Evolutionary conservation across 2,113 vertebrate genomes (phyloP).

Genomic region (Leucopsar rothschildi): DNA sequence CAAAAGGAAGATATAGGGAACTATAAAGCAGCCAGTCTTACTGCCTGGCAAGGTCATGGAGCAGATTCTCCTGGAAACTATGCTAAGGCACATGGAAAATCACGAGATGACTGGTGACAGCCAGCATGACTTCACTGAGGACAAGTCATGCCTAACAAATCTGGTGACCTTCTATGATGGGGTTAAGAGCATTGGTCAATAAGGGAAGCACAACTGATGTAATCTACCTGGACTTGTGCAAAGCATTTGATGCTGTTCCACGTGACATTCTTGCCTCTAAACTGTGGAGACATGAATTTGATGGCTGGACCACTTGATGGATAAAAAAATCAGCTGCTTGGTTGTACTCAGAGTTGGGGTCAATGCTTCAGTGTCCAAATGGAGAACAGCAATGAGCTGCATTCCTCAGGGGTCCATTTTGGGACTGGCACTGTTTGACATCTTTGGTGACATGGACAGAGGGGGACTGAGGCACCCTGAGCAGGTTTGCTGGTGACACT

Average conservation of each 20-base stretch:
- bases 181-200: not conserved
- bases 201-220: not conserved
- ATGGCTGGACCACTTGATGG: not conserved
- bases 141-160: not conserved
- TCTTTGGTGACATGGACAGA: not conserved
- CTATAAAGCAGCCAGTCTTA: not conserved
- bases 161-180: not conserved
- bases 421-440: rapidly evolving
- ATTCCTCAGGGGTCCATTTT: not conserved
- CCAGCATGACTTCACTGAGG: not conserved
- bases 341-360: not conserved
- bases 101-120: not conserved
- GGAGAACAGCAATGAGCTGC: not conserved
- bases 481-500: not conserved
- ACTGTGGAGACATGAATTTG: not conserved
- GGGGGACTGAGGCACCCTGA: not conserved
- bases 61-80: not conserved
- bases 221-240: not conserved
- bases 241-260: not conserved
- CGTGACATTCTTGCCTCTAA: not conserved
- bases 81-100: not conserved
- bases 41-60: not conserved
- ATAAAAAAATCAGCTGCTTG: not conserved
- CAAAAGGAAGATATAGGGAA: not conserved
- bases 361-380: not conserved